A percentile compares a stretch with the other conserved stretches of the same genome.
Evolutionary conservation across 1,140 invertebrate species (phyloP).

Genomic region (Homalodisca vitripennis): DNA sequence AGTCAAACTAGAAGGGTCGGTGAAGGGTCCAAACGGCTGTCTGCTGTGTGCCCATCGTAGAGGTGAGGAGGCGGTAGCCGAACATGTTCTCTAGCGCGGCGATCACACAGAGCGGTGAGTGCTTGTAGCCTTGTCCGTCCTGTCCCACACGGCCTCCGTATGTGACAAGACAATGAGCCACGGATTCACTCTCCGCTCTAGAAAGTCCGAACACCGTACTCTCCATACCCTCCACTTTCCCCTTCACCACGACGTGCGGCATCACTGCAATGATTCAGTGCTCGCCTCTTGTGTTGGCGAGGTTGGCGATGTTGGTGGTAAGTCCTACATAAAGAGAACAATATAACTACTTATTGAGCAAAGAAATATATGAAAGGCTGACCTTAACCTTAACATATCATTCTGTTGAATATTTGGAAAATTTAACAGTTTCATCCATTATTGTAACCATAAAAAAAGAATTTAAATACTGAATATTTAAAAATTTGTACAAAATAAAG

Average conservation of each 20-base stretch:
- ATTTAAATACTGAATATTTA: too few species aligned
- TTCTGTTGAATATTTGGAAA: too few species aligned
- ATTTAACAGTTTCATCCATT: too few species aligned
- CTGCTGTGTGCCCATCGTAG: conserved; percentile 8
- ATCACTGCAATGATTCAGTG: too few species aligned
- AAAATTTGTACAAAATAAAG: too few species aligned
- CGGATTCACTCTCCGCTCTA: conserved; percentile 32
- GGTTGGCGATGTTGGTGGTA: too few species aligned
- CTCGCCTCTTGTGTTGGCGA: too few species aligned
- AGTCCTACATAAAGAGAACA: too few species aligned
- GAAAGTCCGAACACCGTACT: conserved; percentile 40
- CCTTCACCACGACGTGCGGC: conserved; percentile 43
- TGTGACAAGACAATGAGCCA: conserved; percentile 16
- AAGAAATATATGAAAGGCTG: too few species aligned
- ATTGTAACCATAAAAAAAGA: too few species aligned
- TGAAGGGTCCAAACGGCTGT: conserved; percentile 25
- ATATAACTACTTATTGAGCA: too few species aligned
- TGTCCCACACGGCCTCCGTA: conserved; percentile 41
- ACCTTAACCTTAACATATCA: too few species aligned
- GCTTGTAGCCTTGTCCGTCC: conserved; percentile 39
- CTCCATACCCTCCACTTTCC: conserved; percentile 38
- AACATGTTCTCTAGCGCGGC: conserved; percentile 24
- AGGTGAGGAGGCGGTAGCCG: conserved; percentile 26
- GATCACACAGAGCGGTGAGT: conserved; percentile 37
- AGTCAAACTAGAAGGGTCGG: neutral